These are phyloP conservation scores for Planococcus citri DNA, from an alignment of 1,140 invertebrate genomes.

Conservation along the genomic window DNA sequence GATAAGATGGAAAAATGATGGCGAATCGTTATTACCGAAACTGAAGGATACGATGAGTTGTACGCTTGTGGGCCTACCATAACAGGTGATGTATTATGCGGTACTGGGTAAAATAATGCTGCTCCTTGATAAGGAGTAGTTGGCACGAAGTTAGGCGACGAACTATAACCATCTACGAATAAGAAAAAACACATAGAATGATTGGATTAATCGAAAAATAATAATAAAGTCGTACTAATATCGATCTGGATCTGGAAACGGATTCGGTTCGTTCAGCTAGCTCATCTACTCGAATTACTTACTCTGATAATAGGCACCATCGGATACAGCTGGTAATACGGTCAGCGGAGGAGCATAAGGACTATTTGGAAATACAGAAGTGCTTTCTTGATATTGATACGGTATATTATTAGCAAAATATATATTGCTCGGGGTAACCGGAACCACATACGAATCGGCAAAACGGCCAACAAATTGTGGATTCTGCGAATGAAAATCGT, in stretches of 20 bases:
- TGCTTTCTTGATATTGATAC: neutral
- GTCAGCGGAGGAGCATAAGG: neutral
- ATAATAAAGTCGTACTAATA: neutral
- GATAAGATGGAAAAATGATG: neutral
- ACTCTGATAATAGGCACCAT: neutral
- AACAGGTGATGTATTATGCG: neutral
- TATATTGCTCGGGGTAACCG: neutral
- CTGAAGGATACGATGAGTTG: neutral
- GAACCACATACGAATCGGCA: neutral
- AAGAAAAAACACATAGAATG: neutral
- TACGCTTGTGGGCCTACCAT: neutral
- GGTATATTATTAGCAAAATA: conserved; percentile 2
- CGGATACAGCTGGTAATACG: neutral
- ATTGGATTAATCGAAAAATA: neutral
- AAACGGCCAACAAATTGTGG: neutral
- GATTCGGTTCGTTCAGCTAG: too few species aligned
- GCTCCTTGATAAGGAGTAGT: conserved; percentile 6
- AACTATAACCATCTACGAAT: neutral
- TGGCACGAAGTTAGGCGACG: neutral
- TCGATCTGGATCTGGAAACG: neutral
- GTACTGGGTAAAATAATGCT: neutral
- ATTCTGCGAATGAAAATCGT: neutral
- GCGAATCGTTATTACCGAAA: neutral
- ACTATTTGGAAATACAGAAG: neutral
- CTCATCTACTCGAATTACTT: neutral